A percentile compares a stretch with the other conserved stretches of the same genome.
phyloP scores from a whole-genome alignment of 1,140 invertebrate species.

The Bombus terrestris region DNA sequence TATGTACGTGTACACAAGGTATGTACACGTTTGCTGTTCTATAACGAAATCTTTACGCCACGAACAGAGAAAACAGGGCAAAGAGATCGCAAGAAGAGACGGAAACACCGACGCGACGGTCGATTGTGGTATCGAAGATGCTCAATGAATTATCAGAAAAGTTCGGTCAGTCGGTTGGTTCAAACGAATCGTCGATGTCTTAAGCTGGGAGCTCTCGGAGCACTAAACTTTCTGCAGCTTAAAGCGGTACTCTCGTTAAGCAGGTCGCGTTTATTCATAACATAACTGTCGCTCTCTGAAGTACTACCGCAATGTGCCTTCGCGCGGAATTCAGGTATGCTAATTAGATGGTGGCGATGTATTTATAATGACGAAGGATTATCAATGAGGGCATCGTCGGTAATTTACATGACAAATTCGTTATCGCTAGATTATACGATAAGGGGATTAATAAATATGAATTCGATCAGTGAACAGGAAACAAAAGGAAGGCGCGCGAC shows the following conservation, averaged over 20 bases:
- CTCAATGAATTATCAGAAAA: constrained; percentile 63
- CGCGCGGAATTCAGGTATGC: constrained; percentile 49
- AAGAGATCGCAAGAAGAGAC: no score
- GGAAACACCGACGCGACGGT: neutral
- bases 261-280: constrained; percentile 25
- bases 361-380: constrained; percentile 47
- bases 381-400: constrained; percentile 22
- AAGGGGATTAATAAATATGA: constrained; percentile 33
- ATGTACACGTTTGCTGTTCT: neutral
- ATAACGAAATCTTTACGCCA: neutral
- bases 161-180: constrained; percentile 39
- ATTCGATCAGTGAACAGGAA: constrained; percentile 4
- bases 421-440: constrained; percentile 26
- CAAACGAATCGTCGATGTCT: constrained; percentile 57
- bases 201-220: constrained; percentile 27
- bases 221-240: constrained; percentile 49
- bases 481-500: neutral
- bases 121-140: neutral
- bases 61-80: neutral
- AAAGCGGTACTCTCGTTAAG: constrained; percentile 57
- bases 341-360: constrained; percentile 53
- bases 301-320: neutral
- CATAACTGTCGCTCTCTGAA: neutral
- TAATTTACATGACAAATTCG: constrained; percentile 32
- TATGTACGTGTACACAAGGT: neutral